These are phyloP conservation scores for Acanthopleura granulata DNA, from an alignment of 2,888 invertebrate genomes.

Conservation along the genomic window DNA sequence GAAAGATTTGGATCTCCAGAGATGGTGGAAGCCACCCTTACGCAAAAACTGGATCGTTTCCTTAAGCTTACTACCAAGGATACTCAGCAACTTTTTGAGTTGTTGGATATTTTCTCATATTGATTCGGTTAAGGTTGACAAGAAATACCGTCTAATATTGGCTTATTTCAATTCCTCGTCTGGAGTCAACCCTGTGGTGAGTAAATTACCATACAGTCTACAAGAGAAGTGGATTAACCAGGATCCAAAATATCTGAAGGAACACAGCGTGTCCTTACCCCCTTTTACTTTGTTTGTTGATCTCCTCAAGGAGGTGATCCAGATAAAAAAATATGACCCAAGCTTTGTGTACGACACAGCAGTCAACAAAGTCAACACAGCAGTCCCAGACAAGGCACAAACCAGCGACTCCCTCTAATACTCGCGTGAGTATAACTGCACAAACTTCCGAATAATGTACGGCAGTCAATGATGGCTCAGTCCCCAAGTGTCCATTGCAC, in stretches of 20 bases:
- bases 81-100: constrained; percentile 28
- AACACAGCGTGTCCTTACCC: constrained; percentile 26
- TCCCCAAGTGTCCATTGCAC: too few species aligned
- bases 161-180: constrained; percentile 30
- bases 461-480: too few species aligned
- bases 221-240: constrained; percentile 26
- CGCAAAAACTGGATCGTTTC: constrained; percentile 23
- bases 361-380: too few species aligned
- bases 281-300: constrained; percentile 30
- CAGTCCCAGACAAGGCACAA: too few species aligned
- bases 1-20: constrained; percentile 28
- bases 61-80: constrained; percentile 25
- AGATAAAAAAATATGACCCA: too few species aligned
- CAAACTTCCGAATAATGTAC: too few species aligned
- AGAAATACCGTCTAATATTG: constrained; percentile 23
- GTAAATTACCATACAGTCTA: constrained; percentile 28
- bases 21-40: constrained; percentile 26
- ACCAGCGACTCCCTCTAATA: too few species aligned
- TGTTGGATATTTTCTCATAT: constrained; percentile 31
- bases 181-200: too few species aligned
- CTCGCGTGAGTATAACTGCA: too few species aligned
- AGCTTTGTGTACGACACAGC: too few species aligned
- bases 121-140: constrained; percentile 26
- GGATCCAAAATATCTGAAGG: constrained; percentile 24
- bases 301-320: too few species aligned